Percentiles rank a stretch among this genome's conserved stretches.
Conservation (phyloP, 2,888 invertebrate genomes). For the Stenolophus ochropezus region DNA sequence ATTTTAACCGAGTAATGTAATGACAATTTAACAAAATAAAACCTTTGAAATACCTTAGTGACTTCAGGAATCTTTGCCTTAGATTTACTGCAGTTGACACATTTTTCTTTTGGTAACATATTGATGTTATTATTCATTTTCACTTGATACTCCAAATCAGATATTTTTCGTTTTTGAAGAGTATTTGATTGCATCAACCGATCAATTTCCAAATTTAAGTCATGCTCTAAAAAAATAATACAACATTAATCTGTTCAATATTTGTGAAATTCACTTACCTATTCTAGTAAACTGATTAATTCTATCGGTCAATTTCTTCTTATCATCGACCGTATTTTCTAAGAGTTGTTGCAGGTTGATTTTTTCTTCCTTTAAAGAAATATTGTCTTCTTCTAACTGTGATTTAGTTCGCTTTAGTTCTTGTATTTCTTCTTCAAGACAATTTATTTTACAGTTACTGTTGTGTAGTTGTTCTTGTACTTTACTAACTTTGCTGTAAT, state of each 20-base stretch:
- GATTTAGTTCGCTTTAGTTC: constrained; percentile 72
- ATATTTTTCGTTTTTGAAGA: constrained; percentile 72
- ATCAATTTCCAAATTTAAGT: constrained; percentile 75
- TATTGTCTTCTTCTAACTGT: constrained; percentile 73
- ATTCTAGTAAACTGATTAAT: constrained; percentile 78
- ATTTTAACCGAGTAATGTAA: too few species aligned
- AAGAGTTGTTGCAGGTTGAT: constrained; percentile 76
- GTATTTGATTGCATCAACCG: constrained; percentile 72
- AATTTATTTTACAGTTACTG: constrained; percentile 72
- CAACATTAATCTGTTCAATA: neutral
- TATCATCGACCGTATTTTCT: constrained; percentile 76
- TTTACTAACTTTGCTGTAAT: constrained; percentile 73
- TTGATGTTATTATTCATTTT: neutral
- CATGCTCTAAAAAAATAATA: constrained; percentile 72
- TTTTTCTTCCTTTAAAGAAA: constrained; percentile 76
- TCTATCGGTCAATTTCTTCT: constrained; percentile 75
- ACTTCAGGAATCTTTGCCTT: neutral
- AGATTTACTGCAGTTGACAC: neutral
- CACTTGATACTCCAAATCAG: constrained; percentile 71
- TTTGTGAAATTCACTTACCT: constrained; percentile 76
- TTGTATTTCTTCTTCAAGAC: constrained; percentile 73
- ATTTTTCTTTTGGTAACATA: neutral
- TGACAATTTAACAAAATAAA: too few species aligned
- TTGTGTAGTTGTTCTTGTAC: constrained; percentile 74
- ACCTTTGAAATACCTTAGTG: neutral